Base-by-base conservation (phyloP, 2,888 invertebrate genomes). In the Mellilla xanthometata region DNA sequence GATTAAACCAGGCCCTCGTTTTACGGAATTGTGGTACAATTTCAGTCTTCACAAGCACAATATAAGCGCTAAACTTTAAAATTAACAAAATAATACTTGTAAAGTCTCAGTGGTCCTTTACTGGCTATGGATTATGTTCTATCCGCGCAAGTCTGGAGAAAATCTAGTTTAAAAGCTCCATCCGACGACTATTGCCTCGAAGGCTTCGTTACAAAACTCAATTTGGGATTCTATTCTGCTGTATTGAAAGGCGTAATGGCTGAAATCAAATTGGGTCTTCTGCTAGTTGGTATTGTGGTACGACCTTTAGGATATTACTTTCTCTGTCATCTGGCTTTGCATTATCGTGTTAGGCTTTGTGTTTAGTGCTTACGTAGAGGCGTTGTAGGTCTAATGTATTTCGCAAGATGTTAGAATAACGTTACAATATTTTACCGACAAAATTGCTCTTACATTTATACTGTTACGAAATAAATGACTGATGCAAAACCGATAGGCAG, bases 151-250 rank as follows among this genome's bases (percentile, higher is more conserved):
- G 58, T 56, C 40, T 54, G 45, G 43, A 40, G 52, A 58, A 62
- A 71, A 71, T 63, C 50, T 60, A 66, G 63, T 70, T 70, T 63
- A 50, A 50, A 43, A 47, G 45, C 34, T 39, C 30, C 32, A 32
- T 58, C 53, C 54, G 49, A 52, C 50, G 53, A 60, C 62, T 61
- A 65, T 64, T 62, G 66, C 60, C 62, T 62, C 57, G 53, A 62
- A 69, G 60, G 65, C 60, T 68, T 65, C 62, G 67, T 65, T 68
- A 62, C 65, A 62, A 69, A 73, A 74, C 66, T 72, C 68, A 69
- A 75, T 74, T 74, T 66, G 52, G 51, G 49, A 63, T 56, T 59
- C 60, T 58, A 58, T 68, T 70, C 59, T 54, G 58, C 57, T 61
- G 60, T 58, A 68, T 68, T 59, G 68, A 63, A 61, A 58, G 60